phyloP scores from a whole-genome alignment of 2,888 invertebrate genomes.

The Malachius bipustulatus region DNA sequence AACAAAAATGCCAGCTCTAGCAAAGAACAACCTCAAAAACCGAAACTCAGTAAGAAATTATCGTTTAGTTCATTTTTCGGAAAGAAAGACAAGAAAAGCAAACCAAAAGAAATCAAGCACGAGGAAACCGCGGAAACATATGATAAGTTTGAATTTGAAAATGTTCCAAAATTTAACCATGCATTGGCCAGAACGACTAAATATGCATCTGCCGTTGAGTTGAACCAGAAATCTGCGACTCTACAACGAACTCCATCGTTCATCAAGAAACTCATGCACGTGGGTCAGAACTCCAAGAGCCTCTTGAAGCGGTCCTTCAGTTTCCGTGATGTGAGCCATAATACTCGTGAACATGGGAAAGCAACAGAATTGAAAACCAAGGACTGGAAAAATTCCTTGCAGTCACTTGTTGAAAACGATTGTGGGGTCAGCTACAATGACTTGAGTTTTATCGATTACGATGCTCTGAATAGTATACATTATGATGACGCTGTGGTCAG shows the following conservation, averaged over 20 bases:
- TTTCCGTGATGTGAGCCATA: slow-evolving; percentile 30
- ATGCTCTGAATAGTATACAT: slow-evolving; percentile 39
- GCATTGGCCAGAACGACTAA: slow-evolving; percentile 23
- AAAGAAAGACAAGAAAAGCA: slow-evolving; percentile 21
- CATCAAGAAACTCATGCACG: slow-evolving; percentile 28
- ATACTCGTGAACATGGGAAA: slow-evolving; percentile 26
- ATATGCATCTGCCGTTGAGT: slow-evolving; percentile 18
- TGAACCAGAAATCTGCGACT: background rate
- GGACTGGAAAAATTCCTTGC: slow-evolving; percentile 42
- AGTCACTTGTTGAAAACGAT: slow-evolving; percentile 43
- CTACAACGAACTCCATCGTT: slow-evolving; percentile 29
- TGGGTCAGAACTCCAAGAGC: slow-evolving; percentile 28
- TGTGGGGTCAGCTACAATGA: slow-evolving; percentile 45
- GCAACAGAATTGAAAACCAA: slow-evolving; percentile 30
- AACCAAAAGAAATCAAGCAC: slow-evolving; percentile 21
- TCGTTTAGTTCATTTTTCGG: slow-evolving; percentile 26
- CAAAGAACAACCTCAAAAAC: slow-evolving; percentile 9
- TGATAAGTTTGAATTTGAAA: slow-evolving; percentile 22
- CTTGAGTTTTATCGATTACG: slow-evolving; percentile 45
- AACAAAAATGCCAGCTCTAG: too few species aligned
- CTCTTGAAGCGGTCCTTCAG: slow-evolving; percentile 32
- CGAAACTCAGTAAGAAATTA: slow-evolving; percentile 23
- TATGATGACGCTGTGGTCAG: slow-evolving; percentile 19
- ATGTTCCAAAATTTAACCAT: slow-evolving; percentile 20
- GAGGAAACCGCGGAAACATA: slow-evolving; percentile 25